Base-by-base conservation (phyloP, 2,113 vertebrate species). In the Origma solitaria region DNA sequence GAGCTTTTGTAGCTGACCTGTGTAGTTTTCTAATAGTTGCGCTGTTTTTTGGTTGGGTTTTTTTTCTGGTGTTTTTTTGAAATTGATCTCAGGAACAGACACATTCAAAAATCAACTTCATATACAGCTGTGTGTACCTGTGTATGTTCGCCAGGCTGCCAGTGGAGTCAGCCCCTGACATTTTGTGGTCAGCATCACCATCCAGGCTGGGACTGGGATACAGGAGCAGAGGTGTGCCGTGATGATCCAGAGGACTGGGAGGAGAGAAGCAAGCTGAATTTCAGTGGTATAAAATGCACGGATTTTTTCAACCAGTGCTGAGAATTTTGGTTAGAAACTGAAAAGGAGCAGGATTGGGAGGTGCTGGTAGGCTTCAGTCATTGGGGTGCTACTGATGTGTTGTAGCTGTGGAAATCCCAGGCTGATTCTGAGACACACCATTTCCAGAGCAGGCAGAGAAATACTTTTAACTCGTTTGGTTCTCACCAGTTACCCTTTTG, bases 141-240 rank as follows among this genome's bases (percentile, higher is more conserved):
- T 10, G 4, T 9, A 23, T 0, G 0, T 62, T 66, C 33, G 17
- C 42, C 21, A 20, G 15, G 53, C 66, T 91, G 81, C 18, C 35
- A n/a, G 1, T 20, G 28, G 66, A 53, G 28, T 31, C 69, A 75
- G 40, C 10, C 31, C 23, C 21, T 17, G 80, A 31, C 1, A 2
- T 57, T 56, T 44, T 11, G 6, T 49, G 45, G 35, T 51, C 6
- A 10, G 37, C 31, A 42, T 50, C 23, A 3, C 19, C 9, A 5
- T 23, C 30, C 49, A 9, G 68, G 6, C 24, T 2, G 4, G 47
- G 38, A 13, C 16, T 94, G 72, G 33, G 24, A 16, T 31, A 3
- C 22, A 54, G 84, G 58, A 72, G 45, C 42, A 61, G 64, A 81
- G 72, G 4, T 37, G 18, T 0, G 1, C 11, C 8, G 42, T 10